These are phyloP conservation scores for Characodon lateralis DNA, from an alignment of 2,797 vertebrate species.

Conservation along the genomic window DNA sequence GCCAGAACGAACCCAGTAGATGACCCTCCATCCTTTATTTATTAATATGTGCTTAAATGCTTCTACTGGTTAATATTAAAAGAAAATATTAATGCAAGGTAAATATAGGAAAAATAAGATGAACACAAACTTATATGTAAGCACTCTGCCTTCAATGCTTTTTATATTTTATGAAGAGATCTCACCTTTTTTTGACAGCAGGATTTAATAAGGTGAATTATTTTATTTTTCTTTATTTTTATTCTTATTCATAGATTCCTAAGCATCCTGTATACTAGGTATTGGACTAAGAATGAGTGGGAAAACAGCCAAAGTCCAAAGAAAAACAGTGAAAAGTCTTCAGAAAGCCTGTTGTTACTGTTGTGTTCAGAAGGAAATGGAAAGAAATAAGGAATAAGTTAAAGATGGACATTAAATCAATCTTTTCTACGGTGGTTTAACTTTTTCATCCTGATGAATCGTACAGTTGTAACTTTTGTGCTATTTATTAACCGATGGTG, in stretches of 20 bases:
- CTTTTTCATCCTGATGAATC: not conserved
- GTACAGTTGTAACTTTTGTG: too few relatives aligned
- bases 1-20: too few relatives aligned
- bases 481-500: too few relatives aligned
- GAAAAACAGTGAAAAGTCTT: not conserved
- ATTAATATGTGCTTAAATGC: not conserved
- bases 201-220: not conserved
- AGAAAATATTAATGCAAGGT: too few relatives aligned
- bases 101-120: not conserved
- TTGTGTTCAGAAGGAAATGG: too few relatives aligned
- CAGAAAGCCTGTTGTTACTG: not conserved
- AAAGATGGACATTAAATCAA: not conserved
- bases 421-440: not conserved
- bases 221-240: not conserved
- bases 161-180: not conserved
- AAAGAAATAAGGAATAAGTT: not conserved
- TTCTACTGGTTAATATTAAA: not conserved
- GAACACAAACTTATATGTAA: not conserved
- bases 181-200: too few relatives aligned
- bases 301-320: not conserved
- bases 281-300: not conserved
- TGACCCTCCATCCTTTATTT: not conserved
- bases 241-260: not conserved
- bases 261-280: not conserved
- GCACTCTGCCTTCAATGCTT: not conserved